Conservation (phyloP, 2,113 vertebrate species). For the Dinomys branickii region DNA sequence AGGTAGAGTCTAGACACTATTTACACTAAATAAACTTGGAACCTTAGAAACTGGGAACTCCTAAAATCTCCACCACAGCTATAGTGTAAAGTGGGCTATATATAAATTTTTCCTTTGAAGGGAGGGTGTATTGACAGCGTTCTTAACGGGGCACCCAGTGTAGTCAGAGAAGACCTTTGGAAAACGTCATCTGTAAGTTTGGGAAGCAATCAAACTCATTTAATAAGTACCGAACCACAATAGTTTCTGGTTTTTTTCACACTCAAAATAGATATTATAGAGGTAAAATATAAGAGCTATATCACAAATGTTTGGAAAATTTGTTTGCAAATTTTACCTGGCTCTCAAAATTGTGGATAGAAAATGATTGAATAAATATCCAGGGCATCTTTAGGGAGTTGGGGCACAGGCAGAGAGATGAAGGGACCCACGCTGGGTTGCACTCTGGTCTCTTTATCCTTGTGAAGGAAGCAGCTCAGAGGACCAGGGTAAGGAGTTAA, state of each 20-base stretch:
- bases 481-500: not conserved
- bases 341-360: not conserved
- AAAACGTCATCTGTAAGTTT: not conserved
- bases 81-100: not conserved
- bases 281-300: not conserved
- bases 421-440: not conserved
- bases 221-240: not conserved
- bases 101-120: slow-evolving; percentile 26
- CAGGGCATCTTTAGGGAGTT: not conserved
- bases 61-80: not conserved
- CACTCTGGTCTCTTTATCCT: not conserved
- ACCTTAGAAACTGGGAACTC: no score
- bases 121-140: not conserved
- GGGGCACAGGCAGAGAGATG: not conserved
- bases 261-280: not conserved
- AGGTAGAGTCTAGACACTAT: slow-evolving; percentile 78
- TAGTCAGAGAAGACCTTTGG: not conserved
- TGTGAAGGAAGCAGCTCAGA: not conserved
- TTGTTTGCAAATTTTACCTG: not conserved
- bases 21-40: slow-evolving; percentile 73
- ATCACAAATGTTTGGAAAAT: not conserved
- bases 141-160: slow-evolving; percentile 37
- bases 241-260: not conserved
- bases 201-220: not conserved
- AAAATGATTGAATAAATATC: not conserved